Conservation (phyloP, 2,113 vertebrate genomes). For the Trematomus loennbergii region DNA sequence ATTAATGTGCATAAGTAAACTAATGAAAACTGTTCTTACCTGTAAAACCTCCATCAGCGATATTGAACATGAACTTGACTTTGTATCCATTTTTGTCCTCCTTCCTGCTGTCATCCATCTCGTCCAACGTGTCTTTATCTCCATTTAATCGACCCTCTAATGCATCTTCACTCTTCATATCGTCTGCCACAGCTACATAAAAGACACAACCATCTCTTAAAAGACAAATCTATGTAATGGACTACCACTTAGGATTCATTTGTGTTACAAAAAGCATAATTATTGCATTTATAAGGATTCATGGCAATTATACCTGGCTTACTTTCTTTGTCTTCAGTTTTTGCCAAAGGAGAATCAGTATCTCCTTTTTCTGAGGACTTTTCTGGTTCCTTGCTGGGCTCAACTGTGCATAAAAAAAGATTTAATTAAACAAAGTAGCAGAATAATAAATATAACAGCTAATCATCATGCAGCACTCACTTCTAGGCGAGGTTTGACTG, state of each 20-base stretch:
- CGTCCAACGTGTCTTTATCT: conserved; percentile 87
- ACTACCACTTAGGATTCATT: neutral
- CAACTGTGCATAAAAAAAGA: conserved; percentile 75
- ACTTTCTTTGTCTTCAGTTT: conserved; percentile 86
- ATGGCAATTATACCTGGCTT: conserved; percentile 84
- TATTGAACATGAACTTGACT: conserved; percentile 98
- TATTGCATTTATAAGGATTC: neutral
- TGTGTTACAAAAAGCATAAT: neutral
- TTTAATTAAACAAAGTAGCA: conserved; percentile 16
- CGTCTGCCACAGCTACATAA: conserved; percentile 75
- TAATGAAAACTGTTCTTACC: conserved; percentile 77
- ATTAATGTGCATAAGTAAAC: neutral
- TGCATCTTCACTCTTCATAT: conserved; percentile 87
- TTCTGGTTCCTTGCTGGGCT: conserved; percentile 83
- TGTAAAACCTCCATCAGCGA: conserved; percentile 96
- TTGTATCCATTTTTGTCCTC: conserved; percentile 90
- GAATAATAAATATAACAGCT: conserved; percentile 5
- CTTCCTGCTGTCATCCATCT: conserved; percentile 88
- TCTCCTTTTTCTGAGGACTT: conserved; percentile 85
- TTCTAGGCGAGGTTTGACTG: conserved; percentile 68
- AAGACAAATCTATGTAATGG: neutral
- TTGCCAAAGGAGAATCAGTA: conserved; percentile 72
- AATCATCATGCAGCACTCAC: conserved; percentile 52
- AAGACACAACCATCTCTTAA: neutral
- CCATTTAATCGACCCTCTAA: conserved; percentile 89